A percentile compares a stretch with the other conserved stretches of the same genome.
These are phyloP conservation scores for Microctonus aethiopoides DNA, from an alignment of 2,888 invertebrate species.

Conservation along the genomic window DNA sequence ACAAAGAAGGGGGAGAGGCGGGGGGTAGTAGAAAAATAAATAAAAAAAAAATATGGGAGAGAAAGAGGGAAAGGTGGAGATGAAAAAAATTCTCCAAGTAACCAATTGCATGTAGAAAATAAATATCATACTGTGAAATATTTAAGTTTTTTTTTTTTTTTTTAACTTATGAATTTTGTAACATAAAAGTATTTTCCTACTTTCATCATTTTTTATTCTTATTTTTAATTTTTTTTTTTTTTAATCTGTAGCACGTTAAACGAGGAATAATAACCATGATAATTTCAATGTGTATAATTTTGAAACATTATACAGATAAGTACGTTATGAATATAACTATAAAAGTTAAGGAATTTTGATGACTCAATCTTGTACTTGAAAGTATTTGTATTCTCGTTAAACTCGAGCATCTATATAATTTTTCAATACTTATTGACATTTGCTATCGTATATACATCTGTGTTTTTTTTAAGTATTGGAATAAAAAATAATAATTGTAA, in stretches of 20 bases:
- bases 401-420: slow-evolving; percentile 37
- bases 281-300: not conserved
- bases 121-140: not conserved
- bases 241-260: not conserved
- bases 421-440: not conserved
- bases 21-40: not conserved
- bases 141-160: not conserved
- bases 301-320: not conserved
- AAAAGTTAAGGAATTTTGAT: slow-evolving; percentile 42
- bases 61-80: not conserved
- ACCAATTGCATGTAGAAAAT: not conserved
- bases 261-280: not conserved
- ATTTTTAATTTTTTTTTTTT: not conserved
- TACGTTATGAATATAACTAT: slow-evolving; percentile 27
- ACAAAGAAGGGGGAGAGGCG: not conserved
- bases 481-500: not conserved
- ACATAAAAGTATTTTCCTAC: not conserved
- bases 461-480: not conserved
- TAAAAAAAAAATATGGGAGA: not conserved
- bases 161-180: slow-evolving; percentile 1
- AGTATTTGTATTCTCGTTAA: not conserved
- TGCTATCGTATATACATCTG: not conserved
- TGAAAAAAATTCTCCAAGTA: not conserved
- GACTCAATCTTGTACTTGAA: slow-evolving; percentile 42
- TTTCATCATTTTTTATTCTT: not conserved